These are phyloP conservation scores for Lottia gigantea DNA, from an alignment of 2,888 invertebrate genomes.

Conservation along the genomic window DNA sequence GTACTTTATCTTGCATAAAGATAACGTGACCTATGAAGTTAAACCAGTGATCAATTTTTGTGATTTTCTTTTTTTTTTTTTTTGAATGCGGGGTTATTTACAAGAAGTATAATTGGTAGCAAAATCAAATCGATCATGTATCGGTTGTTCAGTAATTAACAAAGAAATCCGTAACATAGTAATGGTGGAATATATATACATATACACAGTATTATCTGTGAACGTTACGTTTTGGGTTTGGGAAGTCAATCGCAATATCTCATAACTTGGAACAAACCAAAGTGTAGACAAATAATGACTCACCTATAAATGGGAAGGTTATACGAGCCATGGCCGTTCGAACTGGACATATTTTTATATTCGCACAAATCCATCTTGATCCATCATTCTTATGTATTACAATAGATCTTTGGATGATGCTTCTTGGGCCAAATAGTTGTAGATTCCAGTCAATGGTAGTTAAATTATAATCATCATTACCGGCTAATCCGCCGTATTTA, in stretches of 20 bases:
- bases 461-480: conserved; percentile 70
- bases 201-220: too few species aligned
- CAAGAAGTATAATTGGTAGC: too few species aligned
- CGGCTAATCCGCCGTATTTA: conserved; percentile 83
- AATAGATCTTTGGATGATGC: conserved; percentile 83
- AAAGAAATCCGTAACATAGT: too few species aligned
- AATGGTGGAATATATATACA: too few species aligned
- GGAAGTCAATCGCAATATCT: too few species aligned
- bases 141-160: too few species aligned
- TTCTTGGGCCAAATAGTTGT: conserved; percentile 83
- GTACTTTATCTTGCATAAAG: conserved; percentile 82
- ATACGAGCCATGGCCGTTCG: conserved; percentile 84
- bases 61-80: too few species aligned
- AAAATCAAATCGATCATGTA: too few species aligned
- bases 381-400: conserved; percentile 75
- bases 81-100: too few species aligned
- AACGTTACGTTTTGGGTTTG: too few species aligned
- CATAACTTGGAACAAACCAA: too few species aligned
- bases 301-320: conserved; percentile 85
- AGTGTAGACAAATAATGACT: not conserved
- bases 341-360: conserved; percentile 60
- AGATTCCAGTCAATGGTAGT: conserved; percentile 83
- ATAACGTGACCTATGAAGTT: conserved; percentile 74
- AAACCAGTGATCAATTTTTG: not conserved
- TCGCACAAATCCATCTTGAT: conserved; percentile 69